These are phyloP conservation scores for Heterodera schachtii DNA, from an alignment of 1,140 invertebrate genomes.

Conservation along the genomic window DNA sequence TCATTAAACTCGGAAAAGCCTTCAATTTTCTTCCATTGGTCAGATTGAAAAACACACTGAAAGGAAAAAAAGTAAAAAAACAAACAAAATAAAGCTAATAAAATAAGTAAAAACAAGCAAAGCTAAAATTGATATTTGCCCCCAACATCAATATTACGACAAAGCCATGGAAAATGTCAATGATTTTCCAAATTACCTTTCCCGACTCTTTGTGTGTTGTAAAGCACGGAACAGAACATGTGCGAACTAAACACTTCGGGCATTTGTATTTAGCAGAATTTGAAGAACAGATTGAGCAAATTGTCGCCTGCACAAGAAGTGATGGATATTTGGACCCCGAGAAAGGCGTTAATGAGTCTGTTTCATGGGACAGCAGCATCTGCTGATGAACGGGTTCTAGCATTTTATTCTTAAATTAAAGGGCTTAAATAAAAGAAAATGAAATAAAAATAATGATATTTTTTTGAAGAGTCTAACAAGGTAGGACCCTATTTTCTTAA, in stretches of 20 bases:
- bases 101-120: not conserved
- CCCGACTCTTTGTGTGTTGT: slow-evolving; percentile 12
- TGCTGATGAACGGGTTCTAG: too few relatives aligned
- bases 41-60: not conserved
- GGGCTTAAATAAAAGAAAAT: too few relatives aligned
- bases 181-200: not conserved
- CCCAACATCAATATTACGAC: too few relatives aligned
- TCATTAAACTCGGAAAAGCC: not conserved
- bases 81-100: not conserved
- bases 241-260: slow-evolving; percentile 1
- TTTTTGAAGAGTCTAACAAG: too few relatives aligned
- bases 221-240: not conserved
- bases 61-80: not conserved
- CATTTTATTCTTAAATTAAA: too few relatives aligned
- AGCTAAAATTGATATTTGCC: too few relatives aligned
- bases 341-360: not conserved
- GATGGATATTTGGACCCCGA: not conserved
- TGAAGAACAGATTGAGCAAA: not conserved
- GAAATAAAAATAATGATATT: too few relatives aligned
- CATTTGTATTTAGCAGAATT: slow-evolving; percentile 2
- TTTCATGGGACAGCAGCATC: too few relatives aligned
- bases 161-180: too few relatives aligned
- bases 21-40: not conserved
- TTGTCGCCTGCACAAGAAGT: not conserved
- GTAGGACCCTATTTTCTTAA: too few relatives aligned